Percentiles rank a stretch among this genome's conserved stretches.
phyloP scores from a whole-genome alignment of 2,888 invertebrate species.

The Eupeodes luniger region DNA sequence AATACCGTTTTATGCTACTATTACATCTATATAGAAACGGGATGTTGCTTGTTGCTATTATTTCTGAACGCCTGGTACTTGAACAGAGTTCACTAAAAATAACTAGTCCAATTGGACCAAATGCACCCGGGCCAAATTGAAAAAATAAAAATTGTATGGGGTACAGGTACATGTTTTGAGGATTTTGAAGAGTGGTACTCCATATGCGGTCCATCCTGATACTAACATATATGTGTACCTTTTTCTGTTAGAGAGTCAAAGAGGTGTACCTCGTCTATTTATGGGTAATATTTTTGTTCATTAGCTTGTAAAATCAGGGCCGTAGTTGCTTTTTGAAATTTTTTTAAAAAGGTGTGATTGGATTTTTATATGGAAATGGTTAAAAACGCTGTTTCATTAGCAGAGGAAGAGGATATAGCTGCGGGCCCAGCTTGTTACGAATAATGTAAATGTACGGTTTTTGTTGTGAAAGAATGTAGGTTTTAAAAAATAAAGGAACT shows the following conservation, averaged over 20 bases:
- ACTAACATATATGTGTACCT: not conserved
- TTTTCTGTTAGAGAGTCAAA: not conserved
- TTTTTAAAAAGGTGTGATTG: too few species aligned
- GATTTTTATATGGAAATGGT: too few species aligned
- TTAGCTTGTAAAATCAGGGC: too few species aligned
- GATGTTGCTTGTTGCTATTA: slow-evolving; percentile 20
- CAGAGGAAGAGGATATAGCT: too few species aligned
- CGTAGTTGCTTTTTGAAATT: too few species aligned
- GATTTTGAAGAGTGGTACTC: not conserved
- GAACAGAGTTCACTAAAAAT: slow-evolving; percentile 32
- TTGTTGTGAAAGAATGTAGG: too few species aligned
- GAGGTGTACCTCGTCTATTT: too few species aligned
- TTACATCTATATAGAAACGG: not conserved
- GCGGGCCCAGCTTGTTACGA: too few species aligned
- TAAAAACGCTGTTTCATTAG: too few species aligned
- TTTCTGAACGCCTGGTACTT: slow-evolving; percentile 28
- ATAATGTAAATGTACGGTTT: too few species aligned
- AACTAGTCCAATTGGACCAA: slow-evolving; percentile 15
- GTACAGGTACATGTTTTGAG: not conserved
- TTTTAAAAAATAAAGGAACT: too few species aligned
- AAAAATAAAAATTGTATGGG: not conserved
- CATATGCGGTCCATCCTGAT: not conserved
- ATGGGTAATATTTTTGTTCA: too few species aligned
- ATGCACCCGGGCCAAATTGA: slow-evolving; percentile 31
- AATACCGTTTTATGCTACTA: not conserved